phyloP scores from a whole-genome alignment of 2,113 vertebrate species.

The Paradoxurus hermaphroditus region DNA sequence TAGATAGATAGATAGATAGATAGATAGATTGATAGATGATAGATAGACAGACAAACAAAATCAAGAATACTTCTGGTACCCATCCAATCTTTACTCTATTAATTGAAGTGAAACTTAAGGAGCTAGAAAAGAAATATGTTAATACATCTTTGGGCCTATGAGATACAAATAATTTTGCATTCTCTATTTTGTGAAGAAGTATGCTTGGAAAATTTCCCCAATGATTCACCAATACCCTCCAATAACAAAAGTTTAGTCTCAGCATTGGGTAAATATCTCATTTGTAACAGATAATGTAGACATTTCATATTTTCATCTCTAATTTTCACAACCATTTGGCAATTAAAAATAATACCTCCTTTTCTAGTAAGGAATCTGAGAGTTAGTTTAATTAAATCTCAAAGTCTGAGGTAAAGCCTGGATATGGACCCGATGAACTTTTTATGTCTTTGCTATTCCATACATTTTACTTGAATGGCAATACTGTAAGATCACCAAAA shows the following conservation, averaged over 20 bases:
- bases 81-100: not conserved
- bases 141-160: not conserved
- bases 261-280: not conserved
- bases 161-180: not conserved
- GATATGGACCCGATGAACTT: not conserved
- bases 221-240: not conserved
- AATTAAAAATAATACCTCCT: not conserved
- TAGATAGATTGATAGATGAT: not conserved
- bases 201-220: not conserved
- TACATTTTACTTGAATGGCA: not conserved
- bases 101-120: not conserved
- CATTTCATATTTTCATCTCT: not conserved
- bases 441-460: not conserved
- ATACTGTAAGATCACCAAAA: not conserved
- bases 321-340: not conserved
- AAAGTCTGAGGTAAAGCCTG: not conserved
- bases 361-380: not conserved
- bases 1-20: no score
- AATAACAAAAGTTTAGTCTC: not conserved
- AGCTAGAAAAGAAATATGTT: not conserved
- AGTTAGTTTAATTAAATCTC: not conserved
- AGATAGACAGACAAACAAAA: no score
- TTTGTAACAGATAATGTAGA: not conserved
- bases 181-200: not conserved
- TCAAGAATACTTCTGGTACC: not conserved